Evolutionary conservation across 2,888 invertebrate species (phyloP).

Genomic region (Cynaeus angustus): DNA sequence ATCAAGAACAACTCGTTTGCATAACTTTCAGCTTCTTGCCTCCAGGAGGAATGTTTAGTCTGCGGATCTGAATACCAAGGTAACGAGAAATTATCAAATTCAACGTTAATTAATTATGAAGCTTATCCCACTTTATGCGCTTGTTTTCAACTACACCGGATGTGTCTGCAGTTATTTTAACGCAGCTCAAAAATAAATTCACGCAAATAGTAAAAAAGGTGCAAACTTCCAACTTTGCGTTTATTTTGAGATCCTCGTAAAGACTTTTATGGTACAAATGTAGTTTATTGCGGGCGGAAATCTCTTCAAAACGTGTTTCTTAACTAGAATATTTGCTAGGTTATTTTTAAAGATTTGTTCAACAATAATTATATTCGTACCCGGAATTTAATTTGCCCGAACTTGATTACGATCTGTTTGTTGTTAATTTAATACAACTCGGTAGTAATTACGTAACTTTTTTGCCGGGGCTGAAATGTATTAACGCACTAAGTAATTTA

Average conservation of each 20-base stretch:
- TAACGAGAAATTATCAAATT: no score
- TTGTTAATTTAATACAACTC: not conserved
- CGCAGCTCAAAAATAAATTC: not conserved
- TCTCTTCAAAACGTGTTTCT: constrained; percentile 7
- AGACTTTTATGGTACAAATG: not conserved
- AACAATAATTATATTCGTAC: not conserved
- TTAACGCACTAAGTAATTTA: not conserved
- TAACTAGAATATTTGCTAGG: not conserved
- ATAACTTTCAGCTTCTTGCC: constrained; percentile 2
- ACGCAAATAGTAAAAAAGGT: constrained; percentile 1
- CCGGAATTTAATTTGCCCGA: not conserved
- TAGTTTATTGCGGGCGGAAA: not conserved
- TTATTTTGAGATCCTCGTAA: constrained; percentile 3
- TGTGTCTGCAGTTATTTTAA: no score
- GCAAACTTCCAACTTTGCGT: not conserved
- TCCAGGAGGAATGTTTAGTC: not conserved
- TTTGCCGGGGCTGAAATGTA: not conserved
- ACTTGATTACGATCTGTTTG: not conserved
- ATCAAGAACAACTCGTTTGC: constrained; percentile 8
- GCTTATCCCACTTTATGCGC: no score
- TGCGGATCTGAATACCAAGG: no score
- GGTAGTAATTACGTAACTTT: not conserved
- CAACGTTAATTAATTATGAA: no score
- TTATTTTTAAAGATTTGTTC: not conserved
- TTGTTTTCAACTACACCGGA: no score